Evolutionary conservation across 2,797 vertebrate species (phyloP).

Genomic region (Champsocephalus esox): DNA sequence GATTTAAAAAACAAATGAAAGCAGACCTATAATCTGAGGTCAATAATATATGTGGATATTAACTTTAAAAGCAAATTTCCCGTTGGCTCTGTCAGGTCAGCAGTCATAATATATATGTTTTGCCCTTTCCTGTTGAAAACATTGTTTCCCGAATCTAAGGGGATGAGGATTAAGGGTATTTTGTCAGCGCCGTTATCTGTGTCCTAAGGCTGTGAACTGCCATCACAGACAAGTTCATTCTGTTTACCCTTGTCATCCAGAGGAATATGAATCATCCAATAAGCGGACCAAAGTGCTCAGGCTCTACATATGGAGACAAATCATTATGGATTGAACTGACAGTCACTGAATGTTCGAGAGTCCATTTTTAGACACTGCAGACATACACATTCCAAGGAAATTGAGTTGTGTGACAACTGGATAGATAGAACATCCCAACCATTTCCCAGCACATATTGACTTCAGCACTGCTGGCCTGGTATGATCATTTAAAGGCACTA

Average conservation of each 20-base stretch:
- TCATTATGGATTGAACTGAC: slow-evolving; percentile 45
- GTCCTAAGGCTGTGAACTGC: slow-evolving; percentile 62
- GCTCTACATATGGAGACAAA: slow-evolving; percentile 47
- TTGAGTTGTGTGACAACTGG: background rate
- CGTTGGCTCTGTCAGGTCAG: slow-evolving; percentile 59
- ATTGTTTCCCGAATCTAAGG: slow-evolving; percentile 72
- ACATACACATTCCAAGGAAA: slow-evolving; percentile 11
- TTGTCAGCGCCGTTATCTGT: slow-evolving; percentile 62
- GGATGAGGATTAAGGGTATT: slow-evolving; percentile 74
- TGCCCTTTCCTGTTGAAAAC: slow-evolving; percentile 62
- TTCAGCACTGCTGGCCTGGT: background rate
- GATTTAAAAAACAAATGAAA: slow-evolving; percentile 53
- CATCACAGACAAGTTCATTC: slow-evolving; percentile 60
- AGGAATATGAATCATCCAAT: slow-evolving; percentile 60
- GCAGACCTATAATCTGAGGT: slow-evolving; percentile 27
- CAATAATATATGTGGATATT: slow-evolving; percentile 48
- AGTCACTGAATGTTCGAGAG: slow-evolving; percentile 35
- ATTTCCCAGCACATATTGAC: background rate
- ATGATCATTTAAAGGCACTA: background rate
- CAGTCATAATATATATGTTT: slow-evolving; percentile 43
- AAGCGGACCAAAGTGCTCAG: slow-evolving; percentile 33
- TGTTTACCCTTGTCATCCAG: slow-evolving; percentile 68
- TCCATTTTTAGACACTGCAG: slow-evolving; percentile 24
- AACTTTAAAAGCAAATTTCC: slow-evolving; percentile 63
- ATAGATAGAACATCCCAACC: background rate